Conservation (phyloP, 2,888 invertebrate genomes). For the Dendrolimus houi region DNA sequence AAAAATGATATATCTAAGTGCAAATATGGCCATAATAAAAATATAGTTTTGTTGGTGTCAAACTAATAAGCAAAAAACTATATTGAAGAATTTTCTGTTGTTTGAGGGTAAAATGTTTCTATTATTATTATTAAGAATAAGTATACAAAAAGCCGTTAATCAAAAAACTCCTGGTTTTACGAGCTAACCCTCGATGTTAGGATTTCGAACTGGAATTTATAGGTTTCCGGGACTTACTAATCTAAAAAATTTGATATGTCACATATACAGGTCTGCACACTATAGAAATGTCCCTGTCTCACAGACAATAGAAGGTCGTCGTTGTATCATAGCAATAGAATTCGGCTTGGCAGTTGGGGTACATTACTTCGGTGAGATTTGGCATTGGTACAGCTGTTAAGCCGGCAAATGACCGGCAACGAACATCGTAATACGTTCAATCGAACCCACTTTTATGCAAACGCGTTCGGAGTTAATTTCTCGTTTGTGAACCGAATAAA, state of each 20-base stretch:
- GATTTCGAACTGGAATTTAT: too few relatives aligned
- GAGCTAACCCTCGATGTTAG: too few relatives aligned
- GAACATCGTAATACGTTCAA: conserved; percentile 9
- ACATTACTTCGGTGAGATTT: conserved; percentile 48
- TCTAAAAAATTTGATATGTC: background rate
- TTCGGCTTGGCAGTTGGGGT: conserved; percentile 58
- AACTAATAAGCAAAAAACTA: too few relatives aligned
- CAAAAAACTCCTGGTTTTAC: too few relatives aligned
- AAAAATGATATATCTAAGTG: too few relatives aligned
- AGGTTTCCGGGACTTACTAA: background rate
- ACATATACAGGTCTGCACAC: background rate
- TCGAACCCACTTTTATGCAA: background rate
- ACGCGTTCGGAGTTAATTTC: background rate
- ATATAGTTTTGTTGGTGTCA: too few relatives aligned
- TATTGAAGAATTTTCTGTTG: too few relatives aligned
- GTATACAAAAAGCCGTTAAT: too few relatives aligned
- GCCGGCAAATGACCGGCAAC: conserved; percentile 21
- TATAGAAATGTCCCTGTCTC: conserved; percentile 37
- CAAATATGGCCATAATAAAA: too few relatives aligned
- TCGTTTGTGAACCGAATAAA: background rate
- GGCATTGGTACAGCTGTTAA: conserved; percentile 53
- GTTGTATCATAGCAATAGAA: conserved; percentile 62
- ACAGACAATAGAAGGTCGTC: conserved; percentile 65
- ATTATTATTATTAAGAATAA: too few relatives aligned
- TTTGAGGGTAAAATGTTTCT: too few relatives aligned